Conservation (phyloP, 2,113 vertebrate genomes). For the Rhabdornis inornatus region DNA sequence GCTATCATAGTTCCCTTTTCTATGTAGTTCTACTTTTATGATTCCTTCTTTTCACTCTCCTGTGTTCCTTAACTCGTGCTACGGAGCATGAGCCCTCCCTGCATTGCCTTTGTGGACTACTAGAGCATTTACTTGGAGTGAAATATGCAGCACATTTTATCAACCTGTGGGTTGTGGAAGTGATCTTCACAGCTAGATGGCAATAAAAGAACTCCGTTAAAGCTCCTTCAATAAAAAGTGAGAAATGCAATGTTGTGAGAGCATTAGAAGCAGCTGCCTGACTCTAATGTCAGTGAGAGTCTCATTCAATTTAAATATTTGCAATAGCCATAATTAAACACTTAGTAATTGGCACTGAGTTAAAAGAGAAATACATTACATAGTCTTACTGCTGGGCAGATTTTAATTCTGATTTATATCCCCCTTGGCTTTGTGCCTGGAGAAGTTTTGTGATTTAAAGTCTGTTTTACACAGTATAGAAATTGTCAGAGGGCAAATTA, state of each 20-base stretch:
- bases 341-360: background rate
- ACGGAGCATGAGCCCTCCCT: background rate
- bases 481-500: background rate
- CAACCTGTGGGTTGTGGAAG: background rate
- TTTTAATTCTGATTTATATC: slow-evolving; percentile 42
- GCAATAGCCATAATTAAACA: slow-evolving; percentile 47
- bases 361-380: slow-evolving; percentile 23
- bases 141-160: background rate
- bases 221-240: background rate
- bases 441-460: slow-evolving; percentile 7
- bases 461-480: background rate
- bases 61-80: background rate
- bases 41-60: background rate
- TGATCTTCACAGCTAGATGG: slow-evolving; percentile 61
- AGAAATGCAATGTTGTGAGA: background rate
- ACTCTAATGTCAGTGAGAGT: background rate
- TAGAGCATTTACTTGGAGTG: background rate
- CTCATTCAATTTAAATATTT: slow-evolving; percentile 52
- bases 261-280: background rate
- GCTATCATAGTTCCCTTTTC: background rate
- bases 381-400: background rate
- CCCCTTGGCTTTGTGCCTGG: slow-evolving; percentile 18
- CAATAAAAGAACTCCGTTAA: slow-evolving; percentile 55
- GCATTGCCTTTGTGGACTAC: background rate
- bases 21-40: background rate